These are phyloP conservation scores for Stegostoma tigrinum DNA, from an alignment of 2,113 vertebrate genomes.

Conservation along the genomic window DNA sequence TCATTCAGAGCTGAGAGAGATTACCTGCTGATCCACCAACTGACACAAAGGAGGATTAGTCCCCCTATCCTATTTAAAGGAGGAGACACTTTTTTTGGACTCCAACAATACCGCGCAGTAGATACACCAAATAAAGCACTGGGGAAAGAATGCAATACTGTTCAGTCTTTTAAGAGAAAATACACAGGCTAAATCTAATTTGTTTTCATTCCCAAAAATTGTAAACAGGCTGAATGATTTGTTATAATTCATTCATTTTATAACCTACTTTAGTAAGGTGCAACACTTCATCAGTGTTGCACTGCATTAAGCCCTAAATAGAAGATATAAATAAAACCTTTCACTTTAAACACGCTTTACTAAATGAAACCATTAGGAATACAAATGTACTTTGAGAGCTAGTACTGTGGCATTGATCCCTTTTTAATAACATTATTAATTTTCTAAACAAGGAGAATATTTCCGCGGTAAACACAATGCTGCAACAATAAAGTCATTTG, in stretches of 20 bases:
- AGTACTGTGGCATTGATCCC: background rate
- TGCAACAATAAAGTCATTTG: background rate
- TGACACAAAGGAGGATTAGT: background rate
- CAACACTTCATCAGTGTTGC: background rate
- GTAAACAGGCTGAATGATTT: slow-evolving; percentile 14
- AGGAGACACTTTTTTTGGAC: background rate
- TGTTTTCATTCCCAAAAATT: slow-evolving; percentile 6
- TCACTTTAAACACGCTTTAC: background rate
- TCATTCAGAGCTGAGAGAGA: background rate
- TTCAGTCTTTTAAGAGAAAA: background rate
- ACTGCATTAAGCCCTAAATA: background rate
- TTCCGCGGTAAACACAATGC: background rate
- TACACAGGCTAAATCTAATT: background rate
- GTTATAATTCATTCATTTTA: background rate
- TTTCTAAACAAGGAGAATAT: background rate
- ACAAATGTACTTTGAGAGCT: background rate
- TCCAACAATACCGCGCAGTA: background rate
- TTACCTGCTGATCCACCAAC: background rate
- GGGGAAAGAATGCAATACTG: background rate
- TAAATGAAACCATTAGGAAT: background rate
- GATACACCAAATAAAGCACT: background rate
- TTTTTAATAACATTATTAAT: slow-evolving; percentile 3
- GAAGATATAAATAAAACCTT: slow-evolving; percentile 14
- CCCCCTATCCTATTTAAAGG: background rate
- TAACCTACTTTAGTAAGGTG: background rate